Evolutionary conservation across 2,113 vertebrate species (phyloP), one percentile per base, ranked within the genome.

Genomic region (Miniopterus natalensis): DNA sequence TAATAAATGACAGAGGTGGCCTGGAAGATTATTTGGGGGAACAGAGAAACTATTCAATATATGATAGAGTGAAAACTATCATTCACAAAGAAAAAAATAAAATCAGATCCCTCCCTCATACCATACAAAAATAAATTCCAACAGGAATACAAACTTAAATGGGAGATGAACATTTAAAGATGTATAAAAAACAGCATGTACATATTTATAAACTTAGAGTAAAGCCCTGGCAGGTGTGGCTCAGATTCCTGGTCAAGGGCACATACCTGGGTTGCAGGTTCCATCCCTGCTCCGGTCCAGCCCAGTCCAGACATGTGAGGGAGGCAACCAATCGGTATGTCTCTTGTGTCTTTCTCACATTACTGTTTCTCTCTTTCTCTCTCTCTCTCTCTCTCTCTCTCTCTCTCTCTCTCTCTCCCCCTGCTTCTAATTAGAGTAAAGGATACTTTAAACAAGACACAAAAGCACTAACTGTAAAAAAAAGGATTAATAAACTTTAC

Each of bases 51-150:
- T 65, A 47, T 65, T 84, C 25, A 49, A 68, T 53, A 94, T 84
- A 18, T 6, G 1, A 89, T 45, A 4, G 5, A 83, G 8, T 73
- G 29, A 63, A 77, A 94, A 90, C 2, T 84, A 29, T 59, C 75
- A 55, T 55, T 94, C 40, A 78, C 31, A 86, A 9, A 61, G 9
- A 71, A 70, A 75, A 36, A 75, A 57, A 88, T 25, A 10, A 79
- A 94, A 45, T 23, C 31, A 1, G 17, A 79, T 78, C 40, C 42
- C 68, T 70, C 81, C 40, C 40, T 83, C 63, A 93, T 11, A 36
- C 57, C 59, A 51, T n/a, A 79, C 23, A 63, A 90, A 84, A 93
- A 59, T 75, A 84, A 83, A 94, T 61, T 85, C 25, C 70, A 94
- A 63, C 7, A 14, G 14, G 17, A 89, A 31, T 65, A 81, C 40